Evolutionary conservation across 2,888 invertebrate genomes (phyloP).

Genomic region (Ischnura elegans): DNA sequence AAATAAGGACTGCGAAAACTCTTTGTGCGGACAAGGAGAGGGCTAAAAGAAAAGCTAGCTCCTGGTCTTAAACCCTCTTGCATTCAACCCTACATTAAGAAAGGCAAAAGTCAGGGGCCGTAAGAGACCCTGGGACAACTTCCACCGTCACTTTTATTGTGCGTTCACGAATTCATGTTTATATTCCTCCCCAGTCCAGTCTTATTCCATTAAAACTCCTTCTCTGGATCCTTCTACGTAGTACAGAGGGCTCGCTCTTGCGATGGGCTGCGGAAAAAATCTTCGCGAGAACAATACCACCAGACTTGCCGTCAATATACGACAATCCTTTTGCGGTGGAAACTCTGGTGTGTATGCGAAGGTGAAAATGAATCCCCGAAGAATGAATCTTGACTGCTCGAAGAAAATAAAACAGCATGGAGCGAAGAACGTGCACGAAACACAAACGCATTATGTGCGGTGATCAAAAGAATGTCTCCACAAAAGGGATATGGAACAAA

Average conservation of each 20-base stretch:
- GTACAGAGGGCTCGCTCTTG: not conserved
- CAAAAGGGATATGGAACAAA: not conserved
- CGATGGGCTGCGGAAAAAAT: not conserved
- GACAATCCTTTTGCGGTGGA: not conserved
- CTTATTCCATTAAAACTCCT: not conserved
- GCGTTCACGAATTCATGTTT: not conserved
- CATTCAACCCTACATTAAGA: not conserved
- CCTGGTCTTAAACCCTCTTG: not conserved
- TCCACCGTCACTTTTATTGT: too few species aligned
- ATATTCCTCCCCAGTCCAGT: not conserved
- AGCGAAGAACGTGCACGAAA: not conserved
- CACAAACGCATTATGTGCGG: not conserved
- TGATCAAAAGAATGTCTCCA: not conserved
- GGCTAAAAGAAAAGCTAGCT: not conserved
- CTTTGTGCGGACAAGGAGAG: not conserved
- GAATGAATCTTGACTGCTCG: not conserved
- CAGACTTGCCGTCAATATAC: not conserved
- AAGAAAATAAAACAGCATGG: not conserved
- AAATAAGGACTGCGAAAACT: not conserved
- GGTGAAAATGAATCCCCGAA: not conserved
- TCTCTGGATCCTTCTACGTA: not conserved
- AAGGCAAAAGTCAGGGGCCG: too few species aligned
- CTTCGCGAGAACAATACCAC: not conserved
- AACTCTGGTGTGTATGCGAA: not conserved
- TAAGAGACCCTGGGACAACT: too few species aligned